Evolutionary conservation across 2,113 vertebrate species (phyloP).

Genomic region (Osmerus eperlanus): DNA sequence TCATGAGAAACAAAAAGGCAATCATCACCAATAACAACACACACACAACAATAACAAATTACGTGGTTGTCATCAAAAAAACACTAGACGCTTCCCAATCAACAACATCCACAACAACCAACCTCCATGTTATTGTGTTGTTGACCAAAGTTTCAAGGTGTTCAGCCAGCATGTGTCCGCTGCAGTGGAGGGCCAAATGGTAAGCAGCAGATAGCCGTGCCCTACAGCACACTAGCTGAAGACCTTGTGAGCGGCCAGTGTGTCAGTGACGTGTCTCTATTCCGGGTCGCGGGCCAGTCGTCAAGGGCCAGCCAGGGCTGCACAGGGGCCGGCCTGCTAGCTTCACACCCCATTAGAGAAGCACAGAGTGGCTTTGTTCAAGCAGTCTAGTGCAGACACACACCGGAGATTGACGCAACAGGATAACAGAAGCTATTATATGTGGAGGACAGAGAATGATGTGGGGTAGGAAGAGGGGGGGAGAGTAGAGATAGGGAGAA

Average conservation of each 20-base stretch:
- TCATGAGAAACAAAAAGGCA: not conserved
- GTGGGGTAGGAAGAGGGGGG: not conserved
- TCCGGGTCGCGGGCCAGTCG: too few species aligned
- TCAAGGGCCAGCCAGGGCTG: too few species aligned
- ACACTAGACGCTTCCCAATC: not conserved
- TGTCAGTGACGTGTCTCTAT: too few species aligned
- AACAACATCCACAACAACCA: too few species aligned
- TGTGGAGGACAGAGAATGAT: not conserved
- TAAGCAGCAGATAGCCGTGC: too few species aligned
- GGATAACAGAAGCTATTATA: slow-evolving; percentile 9
- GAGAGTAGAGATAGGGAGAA: slow-evolving; percentile 12
- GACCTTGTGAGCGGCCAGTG: too few species aligned
- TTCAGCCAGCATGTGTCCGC: too few species aligned
- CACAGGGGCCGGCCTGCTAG: not conserved
- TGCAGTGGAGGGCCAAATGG: too few species aligned
- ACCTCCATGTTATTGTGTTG: too few species aligned
- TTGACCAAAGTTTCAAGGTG: too few species aligned
- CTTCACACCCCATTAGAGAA: slow-evolving; percentile 6
- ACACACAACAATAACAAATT: slow-evolving; percentile 26
- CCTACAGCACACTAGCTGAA: too few species aligned
- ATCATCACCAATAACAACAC: not conserved
- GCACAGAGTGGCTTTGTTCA: not conserved
- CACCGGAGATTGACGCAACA: slow-evolving; percentile 6
- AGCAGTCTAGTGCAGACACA: slow-evolving; percentile 3
- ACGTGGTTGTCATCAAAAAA: not conserved